Evolutionary conservation across 2,888 invertebrate genomes (phyloP).

Genomic region (Andrena minutula): DNA sequence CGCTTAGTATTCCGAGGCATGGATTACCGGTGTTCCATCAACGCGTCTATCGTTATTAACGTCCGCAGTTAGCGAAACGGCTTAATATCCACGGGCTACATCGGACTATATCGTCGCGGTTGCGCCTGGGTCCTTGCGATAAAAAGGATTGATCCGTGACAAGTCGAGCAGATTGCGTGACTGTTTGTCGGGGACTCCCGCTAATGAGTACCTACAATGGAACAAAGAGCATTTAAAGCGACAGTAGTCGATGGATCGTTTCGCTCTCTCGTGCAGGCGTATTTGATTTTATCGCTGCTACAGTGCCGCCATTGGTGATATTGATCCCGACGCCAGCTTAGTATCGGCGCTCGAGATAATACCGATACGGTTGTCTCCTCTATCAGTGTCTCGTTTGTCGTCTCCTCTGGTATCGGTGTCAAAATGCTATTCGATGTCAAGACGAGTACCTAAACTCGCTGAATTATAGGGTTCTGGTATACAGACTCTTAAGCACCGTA

Average conservation of each 20-base stretch:
- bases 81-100: slow-evolving; percentile 32
- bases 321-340: slow-evolving; percentile 16
- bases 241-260: background rate
- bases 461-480: background rate
- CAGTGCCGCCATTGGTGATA: slow-evolving; percentile 3
- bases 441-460: background rate
- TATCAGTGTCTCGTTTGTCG: slow-evolving; percentile 1
- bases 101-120: slow-evolving; percentile 31
- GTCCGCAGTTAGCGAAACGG: slow-evolving; percentile 51
- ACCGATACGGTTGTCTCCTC: slow-evolving; percentile 31
- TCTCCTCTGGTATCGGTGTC: background rate
- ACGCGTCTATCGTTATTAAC: slow-evolving; percentile 62
- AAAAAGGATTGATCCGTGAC: too few species aligned
- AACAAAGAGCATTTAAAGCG: background rate
- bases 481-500: background rate
- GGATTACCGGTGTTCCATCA: slow-evolving; percentile 49
- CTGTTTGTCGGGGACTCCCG: too few species aligned
- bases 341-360: slow-evolving; percentile 16
- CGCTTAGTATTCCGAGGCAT: slow-evolving; percentile 58
- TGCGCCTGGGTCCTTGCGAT: background rate
- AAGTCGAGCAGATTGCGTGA: too few species aligned
- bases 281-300: background rate
- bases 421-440: slow-evolving; percentile 5
- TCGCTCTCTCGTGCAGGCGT: background rate
- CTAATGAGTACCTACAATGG: too few species aligned